Percentiles rank a stretch among this genome's conserved stretches.
These are phyloP conservation scores for honey bee (Apis mellifera) DNA, from an alignment of 1,140 invertebrate genomes.

Conservation along the genomic window Amel_HAv3.1 CM009932.2:5980001-5980500, in stretches of 20 bases:
- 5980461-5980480: slow-evolving; percentile 5
- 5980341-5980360: no score
- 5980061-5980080: slow-evolving; percentile 19
- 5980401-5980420: no score
- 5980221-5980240: not conserved
- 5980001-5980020: slow-evolving; percentile 58
- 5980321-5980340: no score
- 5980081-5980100: slow-evolving; percentile 35
- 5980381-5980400: no score
- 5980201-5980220: not conserved
- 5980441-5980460: not conserved
- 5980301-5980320: not conserved
- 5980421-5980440: no score
- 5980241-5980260: no score
- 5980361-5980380: no score
- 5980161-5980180: slow-evolving; percentile 2
- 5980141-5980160: slow-evolving; percentile 38
- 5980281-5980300: not conserved
- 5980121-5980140: slow-evolving; percentile 20
- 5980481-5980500: slow-evolving; percentile 9
- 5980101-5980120: not conserved
- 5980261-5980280: not conserved
- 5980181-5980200: slow-evolving; percentile 5
- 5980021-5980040: slow-evolving; percentile 70
- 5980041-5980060: slow-evolving; percentile 52